Evolutionary conservation across 2,888 invertebrate genomes (phyloP).

Genomic region (Bombylius major): DNA sequence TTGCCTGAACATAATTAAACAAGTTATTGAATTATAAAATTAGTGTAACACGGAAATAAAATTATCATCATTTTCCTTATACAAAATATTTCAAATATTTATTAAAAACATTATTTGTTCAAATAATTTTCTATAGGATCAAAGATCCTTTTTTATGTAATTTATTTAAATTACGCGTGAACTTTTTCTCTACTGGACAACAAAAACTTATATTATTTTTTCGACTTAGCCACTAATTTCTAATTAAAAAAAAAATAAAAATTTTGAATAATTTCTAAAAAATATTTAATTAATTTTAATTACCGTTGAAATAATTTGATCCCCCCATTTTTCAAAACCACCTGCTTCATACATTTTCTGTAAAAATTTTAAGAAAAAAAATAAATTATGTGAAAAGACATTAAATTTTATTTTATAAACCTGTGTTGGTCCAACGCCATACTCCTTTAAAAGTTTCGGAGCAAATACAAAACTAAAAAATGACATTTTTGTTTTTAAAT

Average conservation of each 20-base stretch:
- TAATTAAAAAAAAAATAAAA: background rate
- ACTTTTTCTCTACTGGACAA: background rate
- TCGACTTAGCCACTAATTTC: too few relatives aligned
- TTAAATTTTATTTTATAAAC: conserved; percentile 26
- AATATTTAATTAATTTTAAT: conserved; percentile 4
- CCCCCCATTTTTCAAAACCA: conserved; percentile 57
- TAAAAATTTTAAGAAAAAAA: conserved; percentile 23
- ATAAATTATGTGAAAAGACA: conserved; percentile 6
- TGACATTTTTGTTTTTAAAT: conserved; percentile 24
- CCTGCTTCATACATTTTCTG: conserved; percentile 56
- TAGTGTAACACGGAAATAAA: too few relatives aligned
- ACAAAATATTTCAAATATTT: too few relatives aligned
- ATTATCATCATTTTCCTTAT: too few relatives aligned
- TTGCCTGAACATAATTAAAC: too few relatives aligned
- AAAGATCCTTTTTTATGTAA: background rate
- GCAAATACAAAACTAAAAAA: conserved; percentile 49
- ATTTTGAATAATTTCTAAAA: background rate
- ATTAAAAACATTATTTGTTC: too few relatives aligned
- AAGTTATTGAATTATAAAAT: too few relatives aligned
- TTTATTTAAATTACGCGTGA: background rate
- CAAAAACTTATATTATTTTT: background rate
- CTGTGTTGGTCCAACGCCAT: conserved; percentile 47
- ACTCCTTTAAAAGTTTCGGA: conserved; percentile 58
- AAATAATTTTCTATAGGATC: background rate
- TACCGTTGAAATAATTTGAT: conserved; percentile 49